Base-by-base conservation (phyloP, 2,113 vertebrate genomes). In the Notiomystis cincta region DNA sequence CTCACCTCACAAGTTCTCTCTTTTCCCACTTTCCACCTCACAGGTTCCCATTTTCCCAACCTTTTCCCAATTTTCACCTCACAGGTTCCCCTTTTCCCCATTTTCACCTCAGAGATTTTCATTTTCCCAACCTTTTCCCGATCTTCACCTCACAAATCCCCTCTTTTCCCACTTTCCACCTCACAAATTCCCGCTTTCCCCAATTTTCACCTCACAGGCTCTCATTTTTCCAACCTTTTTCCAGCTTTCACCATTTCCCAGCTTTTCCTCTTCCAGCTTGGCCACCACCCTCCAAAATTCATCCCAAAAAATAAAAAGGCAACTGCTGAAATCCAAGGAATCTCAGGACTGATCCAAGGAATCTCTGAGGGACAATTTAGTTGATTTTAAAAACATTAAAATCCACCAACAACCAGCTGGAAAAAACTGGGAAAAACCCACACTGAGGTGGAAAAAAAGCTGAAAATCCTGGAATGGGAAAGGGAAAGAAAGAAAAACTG, bases 1-100 rank as follows among this genome's bases (percentile, higher is more conserved):
- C 15, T 28, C 30, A 31, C 51, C 53, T 20, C 30, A 31, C 30
- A 31, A 3, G 9, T 2, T 21, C 53, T 10, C 27, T 9, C 3
- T 45, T 44, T 61, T 21, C 5, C 18, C 15, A 40, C 20, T 23
- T 44, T 40, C 7, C 2, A 3, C 62, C 31, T 45, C 53, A 28
- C 3, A 45, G 7, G 11, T 3, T 21, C 13, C 19, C 2, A 2
- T 24, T 57, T 57, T 13, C 11, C 58, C 24, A 38, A 38, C 5
- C 57, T 28, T 61, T 61, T 22, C 20, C 61, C 19, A 23, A 65
- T n/a, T 53, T 53, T 3, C 7, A 2, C 53, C 40, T 57, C 70
- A 73, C 2, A 35, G 1, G 3, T 1, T 24, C 9, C 7, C 1
- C 2, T 5, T 31, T 58, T 30, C 8, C 15, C 20, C 18, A 18